Conservation (phyloP, 2,797 vertebrate species). For the Myotis pilosus region DNA sequence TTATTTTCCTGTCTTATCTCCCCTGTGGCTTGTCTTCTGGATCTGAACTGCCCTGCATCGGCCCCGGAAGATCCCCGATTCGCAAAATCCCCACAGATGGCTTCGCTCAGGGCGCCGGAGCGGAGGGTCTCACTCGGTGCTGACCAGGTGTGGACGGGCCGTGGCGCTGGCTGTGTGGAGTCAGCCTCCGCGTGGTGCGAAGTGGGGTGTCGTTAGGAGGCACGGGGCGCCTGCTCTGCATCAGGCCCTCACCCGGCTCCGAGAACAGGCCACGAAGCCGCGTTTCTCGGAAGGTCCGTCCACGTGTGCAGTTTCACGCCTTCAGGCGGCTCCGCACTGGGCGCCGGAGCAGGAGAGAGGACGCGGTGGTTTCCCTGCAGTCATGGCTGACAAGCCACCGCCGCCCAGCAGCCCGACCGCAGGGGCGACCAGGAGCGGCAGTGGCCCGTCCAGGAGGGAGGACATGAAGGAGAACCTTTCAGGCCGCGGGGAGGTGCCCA, state of each 20-base stretch:
- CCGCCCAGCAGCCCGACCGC: no score
- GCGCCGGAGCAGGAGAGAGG: background rate
- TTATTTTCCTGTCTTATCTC: background rate
- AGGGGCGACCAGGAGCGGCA: background rate
- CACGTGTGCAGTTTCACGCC: background rate
- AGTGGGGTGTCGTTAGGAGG: conserved; percentile 18
- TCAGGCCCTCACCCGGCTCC: background rate
- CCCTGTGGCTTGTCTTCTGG: background rate
- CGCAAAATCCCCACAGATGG: background rate
- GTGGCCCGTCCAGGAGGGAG: background rate
- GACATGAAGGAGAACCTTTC: background rate
- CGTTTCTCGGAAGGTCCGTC: background rate
- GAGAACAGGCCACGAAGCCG: background rate
- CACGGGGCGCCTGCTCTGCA: background rate
- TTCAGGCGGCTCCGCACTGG: background rate
- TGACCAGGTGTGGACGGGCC: no score
- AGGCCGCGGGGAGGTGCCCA: background rate
- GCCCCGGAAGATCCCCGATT: background rate
- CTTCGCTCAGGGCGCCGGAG: background rate
- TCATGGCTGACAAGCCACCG: background rate
- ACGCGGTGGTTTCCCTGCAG: background rate
- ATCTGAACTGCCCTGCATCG: background rate
- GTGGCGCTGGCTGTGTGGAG: background rate
- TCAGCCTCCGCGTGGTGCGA: background rate
- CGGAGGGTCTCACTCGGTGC: no score